Conservation (phyloP, 2,113 vertebrate genomes). For the Candoia aspera region DNA sequence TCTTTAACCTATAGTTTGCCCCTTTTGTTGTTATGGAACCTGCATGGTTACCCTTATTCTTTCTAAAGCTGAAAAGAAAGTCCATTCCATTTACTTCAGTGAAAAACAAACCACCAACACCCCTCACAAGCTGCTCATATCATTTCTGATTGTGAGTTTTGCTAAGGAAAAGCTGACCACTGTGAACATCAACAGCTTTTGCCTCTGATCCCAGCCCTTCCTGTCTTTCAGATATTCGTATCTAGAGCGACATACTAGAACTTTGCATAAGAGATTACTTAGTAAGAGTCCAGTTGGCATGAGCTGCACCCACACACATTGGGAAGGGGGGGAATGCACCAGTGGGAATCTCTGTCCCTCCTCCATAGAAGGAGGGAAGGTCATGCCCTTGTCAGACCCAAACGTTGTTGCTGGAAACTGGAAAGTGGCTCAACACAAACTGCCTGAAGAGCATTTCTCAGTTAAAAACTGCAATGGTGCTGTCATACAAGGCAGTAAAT, state of each 20-base stretch:
- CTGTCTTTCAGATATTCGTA: not conserved
- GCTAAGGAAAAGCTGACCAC: not conserved
- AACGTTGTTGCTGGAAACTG: not conserved
- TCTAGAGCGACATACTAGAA: not conserved
- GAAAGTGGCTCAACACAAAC: not conserved
- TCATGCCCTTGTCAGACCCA: not conserved
- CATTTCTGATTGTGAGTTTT: not conserved
- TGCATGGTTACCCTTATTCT: not conserved
- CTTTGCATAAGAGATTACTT: not conserved
- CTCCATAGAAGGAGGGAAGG: not conserved
- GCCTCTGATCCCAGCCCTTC: not conserved
- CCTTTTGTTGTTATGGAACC: not conserved
- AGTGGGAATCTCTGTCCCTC: not conserved
- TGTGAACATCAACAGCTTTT: not conserved
- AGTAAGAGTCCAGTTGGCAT: not conserved
- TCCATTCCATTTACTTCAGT: not conserved
- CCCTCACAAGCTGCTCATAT: not conserved
- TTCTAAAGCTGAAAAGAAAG: conserved; percentile 10
- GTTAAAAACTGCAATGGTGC: not conserved
- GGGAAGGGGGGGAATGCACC: not conserved
- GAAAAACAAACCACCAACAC: not conserved
- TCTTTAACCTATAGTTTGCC: not conserved
- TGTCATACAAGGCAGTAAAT: not conserved
- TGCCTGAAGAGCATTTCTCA: not conserved
- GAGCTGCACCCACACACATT: not conserved